Base-by-base conservation (phyloP, 2,888 invertebrate genomes). In the Hydrotaea cyrtoneurina region DNA sequence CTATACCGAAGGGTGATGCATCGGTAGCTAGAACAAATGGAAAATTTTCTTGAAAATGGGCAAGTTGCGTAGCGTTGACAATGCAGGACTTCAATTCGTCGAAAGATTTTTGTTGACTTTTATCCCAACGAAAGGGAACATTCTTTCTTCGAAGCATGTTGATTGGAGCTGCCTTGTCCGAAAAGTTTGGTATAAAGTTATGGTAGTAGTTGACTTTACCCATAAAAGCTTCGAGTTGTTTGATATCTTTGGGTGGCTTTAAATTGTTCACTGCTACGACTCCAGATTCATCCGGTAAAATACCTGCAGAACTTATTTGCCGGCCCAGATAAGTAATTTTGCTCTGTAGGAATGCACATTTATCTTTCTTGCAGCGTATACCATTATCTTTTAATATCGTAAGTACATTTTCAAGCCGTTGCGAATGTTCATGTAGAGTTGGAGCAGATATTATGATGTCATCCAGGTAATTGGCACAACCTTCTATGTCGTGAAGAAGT, bases 181-280 rank as follows among this genome's bases (percentile, higher is more conserved):
- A 81, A 53, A 64, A 77, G 17, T 76, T 77, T 8, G 64, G 62
- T 15, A 62, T 19, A 79, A 53, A 84, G 5, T 77, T 77, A 8
- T 75, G 80, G 21, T 75, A 75, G 76, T 80, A 80, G 23, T 76
- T 55, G 2, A 74, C 26, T 74, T 80, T 80, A 0, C 69, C 55
- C 55, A 78, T 71, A 43, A 78, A 78, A 1, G 71, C 59, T 31
- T 78, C 78, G 0, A 78, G 10, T 21, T 71, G 26, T 21, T 78
- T 78, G 2, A 72, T n/a, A 72, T 11, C 39, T 59, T 82, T 83
- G 1, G 88, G 62, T 17, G 62, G 64, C 50, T 78, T 83, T 21
- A 86, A 78, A 1, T 90, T 85, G 15, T 86, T 19, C 4, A 91
- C 90, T 0, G 89, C 90, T 15, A 86, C 66, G 0, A 91, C 84